phyloP scores from a whole-genome alignment of 2,888 invertebrate species.

The Plebejus melissa region DNA sequence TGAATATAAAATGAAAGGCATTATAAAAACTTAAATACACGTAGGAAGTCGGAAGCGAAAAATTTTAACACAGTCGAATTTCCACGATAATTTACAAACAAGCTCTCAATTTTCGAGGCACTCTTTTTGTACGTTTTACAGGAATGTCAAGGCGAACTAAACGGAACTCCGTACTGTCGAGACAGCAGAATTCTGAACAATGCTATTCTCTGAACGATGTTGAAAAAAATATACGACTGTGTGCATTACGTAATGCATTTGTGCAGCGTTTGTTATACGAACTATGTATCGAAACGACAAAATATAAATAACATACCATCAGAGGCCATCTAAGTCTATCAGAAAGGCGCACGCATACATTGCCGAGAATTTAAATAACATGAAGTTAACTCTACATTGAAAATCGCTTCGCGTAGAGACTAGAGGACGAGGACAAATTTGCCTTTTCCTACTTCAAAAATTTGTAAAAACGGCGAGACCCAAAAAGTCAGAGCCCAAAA shows the following conservation, averaged over 20 bases:
- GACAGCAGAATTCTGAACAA: conserved; percentile 45
- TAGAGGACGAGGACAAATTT: no score
- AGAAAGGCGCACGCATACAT: no score
- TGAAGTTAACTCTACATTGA: no score
- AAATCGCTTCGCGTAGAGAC: no score
- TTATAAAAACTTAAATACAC: neutral
- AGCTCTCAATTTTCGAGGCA: neutral
- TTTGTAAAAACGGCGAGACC: no score
- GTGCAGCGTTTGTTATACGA: conserved; percentile 3
- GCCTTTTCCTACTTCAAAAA: no score
- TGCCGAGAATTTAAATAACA: no score
- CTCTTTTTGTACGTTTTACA: conserved; percentile 10
- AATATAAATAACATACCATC: neutral
- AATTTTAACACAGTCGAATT: neutral
- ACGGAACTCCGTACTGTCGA: conserved; percentile 40
- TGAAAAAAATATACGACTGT: conserved; percentile 12
- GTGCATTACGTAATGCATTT: conserved; percentile 1
- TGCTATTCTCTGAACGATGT: conserved; percentile 39
- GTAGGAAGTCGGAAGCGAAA: neutral
- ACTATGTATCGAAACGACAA: neutral
- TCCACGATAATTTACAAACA: neutral
- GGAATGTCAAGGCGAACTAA: conserved; percentile 36
- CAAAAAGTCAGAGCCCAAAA: no score
- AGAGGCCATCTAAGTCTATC: neutral
- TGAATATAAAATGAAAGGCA: neutral